Evolutionary conservation across 1,140 invertebrate species (phyloP).

Genomic region (Coptotermes formosanus): DNA sequence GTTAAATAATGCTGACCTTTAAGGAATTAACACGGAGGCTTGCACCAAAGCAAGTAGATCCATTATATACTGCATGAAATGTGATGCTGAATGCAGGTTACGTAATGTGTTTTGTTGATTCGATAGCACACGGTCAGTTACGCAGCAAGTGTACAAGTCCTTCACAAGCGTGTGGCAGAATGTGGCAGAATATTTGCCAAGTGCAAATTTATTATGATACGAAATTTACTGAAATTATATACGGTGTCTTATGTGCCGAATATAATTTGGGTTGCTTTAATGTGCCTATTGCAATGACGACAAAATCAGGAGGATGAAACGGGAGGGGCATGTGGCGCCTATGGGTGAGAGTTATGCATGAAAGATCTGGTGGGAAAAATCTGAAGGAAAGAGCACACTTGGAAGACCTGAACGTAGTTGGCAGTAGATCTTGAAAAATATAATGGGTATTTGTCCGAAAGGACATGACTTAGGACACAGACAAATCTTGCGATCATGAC

Average conservation of each 20-base stretch:
- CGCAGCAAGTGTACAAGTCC: not conserved
- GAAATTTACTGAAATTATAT: not conserved
- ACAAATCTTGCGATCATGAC: too few relatives aligned
- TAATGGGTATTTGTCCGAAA: too few relatives aligned
- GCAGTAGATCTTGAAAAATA: too few relatives aligned
- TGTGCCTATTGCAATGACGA: not conserved
- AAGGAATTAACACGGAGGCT: not conserved
- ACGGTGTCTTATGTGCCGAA: not conserved
- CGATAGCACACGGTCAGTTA: not conserved
- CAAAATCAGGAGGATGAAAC: too few relatives aligned
- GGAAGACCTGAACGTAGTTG: too few relatives aligned
- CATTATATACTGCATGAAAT: not conserved
- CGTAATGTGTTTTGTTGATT: not conserved
- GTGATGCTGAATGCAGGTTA: not conserved
- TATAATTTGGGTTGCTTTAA: not conserved
- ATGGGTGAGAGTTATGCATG: too few relatives aligned
- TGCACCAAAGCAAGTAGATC: not conserved
- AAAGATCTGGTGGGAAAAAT: too few relatives aligned
- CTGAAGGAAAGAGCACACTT: too few relatives aligned
- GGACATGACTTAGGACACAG: too few relatives aligned
- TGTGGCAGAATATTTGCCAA: not conserved
- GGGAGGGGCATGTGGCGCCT: too few relatives aligned
- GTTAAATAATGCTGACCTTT: not conserved
- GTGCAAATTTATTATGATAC: not conserved
- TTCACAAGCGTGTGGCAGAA: not conserved